Evolutionary conservation across 2,113 vertebrate genomes (phyloP).

Genomic region (Centrocercus urophasianus): DNA sequence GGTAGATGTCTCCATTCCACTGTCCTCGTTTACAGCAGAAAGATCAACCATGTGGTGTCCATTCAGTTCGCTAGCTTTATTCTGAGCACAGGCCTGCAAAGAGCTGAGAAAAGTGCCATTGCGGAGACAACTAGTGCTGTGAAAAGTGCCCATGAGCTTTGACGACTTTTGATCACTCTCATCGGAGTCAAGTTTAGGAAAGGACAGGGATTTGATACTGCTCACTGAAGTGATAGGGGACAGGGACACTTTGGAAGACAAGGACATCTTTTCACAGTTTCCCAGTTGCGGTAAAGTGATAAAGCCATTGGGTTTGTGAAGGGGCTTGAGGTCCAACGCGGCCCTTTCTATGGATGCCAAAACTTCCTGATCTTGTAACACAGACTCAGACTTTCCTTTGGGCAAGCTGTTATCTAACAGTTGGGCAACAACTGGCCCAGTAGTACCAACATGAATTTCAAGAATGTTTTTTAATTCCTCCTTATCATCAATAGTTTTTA

Average conservation of each 20-base stretch:
- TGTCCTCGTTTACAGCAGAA: slow-evolving; percentile 73
- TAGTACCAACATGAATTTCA: slow-evolving; percentile 83
- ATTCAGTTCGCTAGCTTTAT: slow-evolving; percentile 79
- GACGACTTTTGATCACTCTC: slow-evolving; percentile 80
- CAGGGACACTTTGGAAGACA: slow-evolving; percentile 85
- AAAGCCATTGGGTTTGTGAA: slow-evolving; percentile 94
- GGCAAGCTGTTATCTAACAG: slow-evolving; percentile 77
- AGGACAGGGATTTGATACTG: slow-evolving; percentile 96
- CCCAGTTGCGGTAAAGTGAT: slow-evolving; percentile 89
- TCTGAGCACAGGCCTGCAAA: slow-evolving; percentile 74
- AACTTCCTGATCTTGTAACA: slow-evolving; percentile 78
- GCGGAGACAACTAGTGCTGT: slow-evolving; percentile 81
- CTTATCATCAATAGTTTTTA: slow-evolving; percentile 95
- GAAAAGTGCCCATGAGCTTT: slow-evolving; percentile 76
- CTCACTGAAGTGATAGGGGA: slow-evolving; percentile 81
- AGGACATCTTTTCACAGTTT: slow-evolving; percentile 83
- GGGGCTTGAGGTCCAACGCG: slow-evolving; percentile 80
- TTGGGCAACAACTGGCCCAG: slow-evolving; percentile 76
- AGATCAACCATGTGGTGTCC: slow-evolving; percentile 74
- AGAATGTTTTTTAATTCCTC: slow-evolving; percentile 94
- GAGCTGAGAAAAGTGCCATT: slow-evolving; percentile 81
- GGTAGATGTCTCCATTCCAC: slow-evolving; percentile 64
- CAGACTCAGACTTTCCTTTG: slow-evolving; percentile 65
- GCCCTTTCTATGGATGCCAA: slow-evolving; percentile 78
- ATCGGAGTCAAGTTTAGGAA: slow-evolving; percentile 94